Evolutionary conservation across 2,888 invertebrate genomes (phyloP), one percentile per base, ranked within the genome.

Genomic region (Ectobius pallidus): DNA sequence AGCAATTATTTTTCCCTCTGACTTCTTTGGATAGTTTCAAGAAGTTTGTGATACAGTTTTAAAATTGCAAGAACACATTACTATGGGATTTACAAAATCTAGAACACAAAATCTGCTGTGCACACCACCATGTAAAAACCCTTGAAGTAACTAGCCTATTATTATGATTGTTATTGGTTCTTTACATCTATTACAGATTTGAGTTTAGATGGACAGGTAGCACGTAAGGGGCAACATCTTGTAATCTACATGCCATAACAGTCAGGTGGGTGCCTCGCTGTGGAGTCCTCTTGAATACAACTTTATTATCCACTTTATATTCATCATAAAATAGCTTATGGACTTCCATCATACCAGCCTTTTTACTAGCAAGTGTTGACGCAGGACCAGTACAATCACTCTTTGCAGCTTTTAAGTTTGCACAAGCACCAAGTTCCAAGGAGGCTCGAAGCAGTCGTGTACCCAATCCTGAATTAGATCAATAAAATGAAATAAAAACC

Each of bases 341-440:
- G n/a, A 73, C 32, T 3, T 52, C 14, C 22, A n/a, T 32, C 49
- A 74, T 67, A n/a, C 74, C 74, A 1, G 68, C 62, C 16, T 42
- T 34, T 32, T 61, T 34, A 4, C 61, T 39, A 16, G 61, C 58
- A 14, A 65, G 65, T 6, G 68, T 32, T 14, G 74, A 72, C 4
- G 52, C 70, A 9, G 67, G 27, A 3, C 74, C 70, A 3, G 74
- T 74, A n/a, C 67, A 65, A 52, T 74, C 74, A 0, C 68, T 73
- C 27, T 74, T 74, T 6, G 70, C 68, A 9, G 39, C 52, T 30
- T 25, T n/a, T n/a, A 74, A 49, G 11, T 70, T 68, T 14, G 39
- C 42, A 11, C 14, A 3, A 14, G 74, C 70, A 1, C 42, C 74
- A 14, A 73, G 42, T 14, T 67, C 72, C 30, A 73, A 25, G 52